Evolutionary conservation across 2,888 invertebrate species (phyloP), one percentile per base, ranked within the genome.

Genomic region (Cryptus viduatorius): DNA sequence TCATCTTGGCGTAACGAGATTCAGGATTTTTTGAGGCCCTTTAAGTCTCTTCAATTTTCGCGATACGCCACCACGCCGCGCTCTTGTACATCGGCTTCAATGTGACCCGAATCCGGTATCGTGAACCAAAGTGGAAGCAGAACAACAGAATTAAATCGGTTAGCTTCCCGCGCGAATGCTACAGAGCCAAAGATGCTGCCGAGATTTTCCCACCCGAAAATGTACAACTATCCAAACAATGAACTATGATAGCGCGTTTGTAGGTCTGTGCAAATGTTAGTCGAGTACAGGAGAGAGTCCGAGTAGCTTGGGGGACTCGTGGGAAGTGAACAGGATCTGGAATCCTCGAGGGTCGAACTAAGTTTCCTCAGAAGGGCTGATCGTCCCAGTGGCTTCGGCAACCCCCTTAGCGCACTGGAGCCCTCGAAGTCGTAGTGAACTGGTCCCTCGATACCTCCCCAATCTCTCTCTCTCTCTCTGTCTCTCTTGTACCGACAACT

Each of bases 301-400:
- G 53, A 68, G 44, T 42, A 56, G 19, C 53, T 53, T 29, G 59
- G 48, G 24, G 73, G 24, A 14, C 56, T 80, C 48, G 24, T 59
- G 56, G 16, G 65, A 19, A 46, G 31, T 24, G 29, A 24, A 48
- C n/a, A 65, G 29, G 61, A 75, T 75, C 68, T 59, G 10, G 59
- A 73, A 80, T 73, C 42, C 81, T 64, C 76, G 16, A 65, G 68
- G 69, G 76, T 31, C 69, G 69, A 82, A 76, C 61, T 76, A 71
- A 82, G 69, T 82, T 82, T 64, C 69, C 76, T 69, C 50, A 37
- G 73, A 77, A 76, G 82, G 69, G 31, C 64, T 68, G 69, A 61
- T 68, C 82, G 48, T 19, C 37, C 31, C 46, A 24, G 37, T 61
- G 42, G 56, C 19, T 29, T 56, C 31, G 31, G n/a, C 24, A 37